Conservation (phyloP, 2,888 invertebrate species). For the Aricia artaxerxes region DNA sequence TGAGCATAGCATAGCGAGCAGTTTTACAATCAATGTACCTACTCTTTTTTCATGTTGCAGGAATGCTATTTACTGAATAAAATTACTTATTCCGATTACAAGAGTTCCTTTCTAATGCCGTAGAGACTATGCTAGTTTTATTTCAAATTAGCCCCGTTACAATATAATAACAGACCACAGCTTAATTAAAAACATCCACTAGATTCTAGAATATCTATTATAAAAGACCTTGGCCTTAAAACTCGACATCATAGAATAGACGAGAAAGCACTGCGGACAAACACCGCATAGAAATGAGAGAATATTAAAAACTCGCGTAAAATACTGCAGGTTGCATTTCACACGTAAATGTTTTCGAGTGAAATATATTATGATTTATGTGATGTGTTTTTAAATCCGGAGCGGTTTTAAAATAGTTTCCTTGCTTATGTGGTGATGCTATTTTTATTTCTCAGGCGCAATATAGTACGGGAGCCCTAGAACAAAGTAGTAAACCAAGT, state of each 20-base stretch:
- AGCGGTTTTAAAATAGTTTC: neutral
- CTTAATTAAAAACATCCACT: neutral
- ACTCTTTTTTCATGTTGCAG: too few relatives aligned
- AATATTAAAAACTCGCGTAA: conserved; percentile 9
- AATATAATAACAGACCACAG: neutral
- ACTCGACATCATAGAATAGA: neutral
- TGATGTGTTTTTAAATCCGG: neutral
- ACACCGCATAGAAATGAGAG: neutral
- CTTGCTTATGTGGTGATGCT: neutral
- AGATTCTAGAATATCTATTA: neutral
- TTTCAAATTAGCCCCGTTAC: neutral
- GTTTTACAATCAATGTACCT: too few relatives aligned
- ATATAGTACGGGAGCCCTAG: neutral
- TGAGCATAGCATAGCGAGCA: too few relatives aligned
- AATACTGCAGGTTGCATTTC: conserved; percentile 13
- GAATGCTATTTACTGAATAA: too few relatives aligned
- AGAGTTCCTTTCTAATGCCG: too few relatives aligned
- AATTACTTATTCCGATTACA: too few relatives aligned
- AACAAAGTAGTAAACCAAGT: too few relatives aligned
- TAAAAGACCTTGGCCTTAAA: neutral
- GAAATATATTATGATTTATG: neutral
- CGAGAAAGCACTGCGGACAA: neutral
- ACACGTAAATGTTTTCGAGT: neutral
- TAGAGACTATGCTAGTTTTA: neutral
- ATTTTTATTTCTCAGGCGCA: neutral